Conservation (phyloP, 2,888 invertebrate genomes). For the Parthenolecanium corni region DNA sequence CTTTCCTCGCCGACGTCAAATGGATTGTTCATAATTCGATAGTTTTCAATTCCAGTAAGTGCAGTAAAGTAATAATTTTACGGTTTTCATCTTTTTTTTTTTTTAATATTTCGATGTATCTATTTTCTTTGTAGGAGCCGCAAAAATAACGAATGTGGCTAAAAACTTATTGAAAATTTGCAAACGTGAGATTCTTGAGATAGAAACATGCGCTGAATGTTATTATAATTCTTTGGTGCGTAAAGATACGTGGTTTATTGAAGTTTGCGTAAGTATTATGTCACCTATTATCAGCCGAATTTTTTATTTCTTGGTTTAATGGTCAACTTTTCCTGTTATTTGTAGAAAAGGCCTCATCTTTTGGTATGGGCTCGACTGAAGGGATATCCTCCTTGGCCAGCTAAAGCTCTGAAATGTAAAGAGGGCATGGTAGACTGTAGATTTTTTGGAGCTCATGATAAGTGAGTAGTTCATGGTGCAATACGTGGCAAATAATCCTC, state of each 20-base stretch:
- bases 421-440: constrained; percentile 14
- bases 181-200: constrained; percentile 45
- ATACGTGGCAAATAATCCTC: no score
- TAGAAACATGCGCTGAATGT: constrained; percentile 87
- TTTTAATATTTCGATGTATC: not conserved
- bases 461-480: not conserved
- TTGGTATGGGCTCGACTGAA: constrained; percentile 93
- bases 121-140: constrained; percentile 1
- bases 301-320: not conserved
- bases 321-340: not conserved
- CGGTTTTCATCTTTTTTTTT: not conserved
- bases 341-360: constrained; percentile 53
- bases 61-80: constrained; percentile 3
- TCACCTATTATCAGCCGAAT: no score
- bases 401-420: constrained; percentile 51
- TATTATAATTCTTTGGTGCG: constrained; percentile 74
- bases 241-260: constrained; percentile 71
- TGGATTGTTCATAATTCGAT: constrained; percentile 92
- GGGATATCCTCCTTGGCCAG: constrained; percentile 96
- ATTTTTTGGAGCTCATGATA: constrained; percentile 45
- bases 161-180: constrained; percentile 20
- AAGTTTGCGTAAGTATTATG: constrained; percentile 50
- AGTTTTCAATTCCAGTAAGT: constrained; percentile 77
- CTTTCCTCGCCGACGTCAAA: constrained; percentile 77
- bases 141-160: constrained; percentile 18